Percentiles rank a stretch among this genome's conserved stretches.
These are phyloP conservation scores for Acrocephalus arundinaceus DNA, from an alignment of 2,113 vertebrate genomes.

Conservation along the genomic window DNA sequence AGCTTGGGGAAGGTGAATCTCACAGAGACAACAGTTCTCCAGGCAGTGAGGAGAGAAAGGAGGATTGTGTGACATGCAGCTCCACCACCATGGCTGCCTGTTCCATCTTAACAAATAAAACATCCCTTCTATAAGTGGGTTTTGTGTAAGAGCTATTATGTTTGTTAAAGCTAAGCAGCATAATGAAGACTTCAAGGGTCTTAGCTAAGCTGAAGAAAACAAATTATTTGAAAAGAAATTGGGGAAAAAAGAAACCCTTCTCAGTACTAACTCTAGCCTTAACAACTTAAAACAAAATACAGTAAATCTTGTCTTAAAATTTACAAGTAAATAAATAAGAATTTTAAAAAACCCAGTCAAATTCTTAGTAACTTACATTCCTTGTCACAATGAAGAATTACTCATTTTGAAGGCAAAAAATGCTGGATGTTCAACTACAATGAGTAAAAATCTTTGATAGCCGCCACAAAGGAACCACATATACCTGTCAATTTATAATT, in stretches of 20 bases:
- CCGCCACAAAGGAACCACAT: background rate
- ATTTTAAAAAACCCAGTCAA: background rate
- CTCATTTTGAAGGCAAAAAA: background rate
- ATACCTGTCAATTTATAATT: background rate
- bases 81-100: fast-evolving
- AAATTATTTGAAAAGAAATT: background rate
- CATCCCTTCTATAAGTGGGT: background rate
- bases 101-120: background rate
- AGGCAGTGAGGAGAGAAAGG: background rate
- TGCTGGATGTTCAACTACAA: background rate
- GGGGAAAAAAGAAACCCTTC: background rate
- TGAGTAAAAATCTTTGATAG: background rate
- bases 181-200: background rate
- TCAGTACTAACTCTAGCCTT: background rate
- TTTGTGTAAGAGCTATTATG: background rate
- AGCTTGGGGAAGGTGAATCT: background rate
- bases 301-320: background rate
- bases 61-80: background rate
- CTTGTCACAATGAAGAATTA: background rate
- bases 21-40: background rate
- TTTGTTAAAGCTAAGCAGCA: background rate
- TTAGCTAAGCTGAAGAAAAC: background rate
- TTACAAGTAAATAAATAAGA: background rate
- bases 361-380: background rate
- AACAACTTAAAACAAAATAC: background rate